These are phyloP conservation scores for Drosophila formosana DNA, from an alignment of 2,888 invertebrate genomes.

Conservation along the genomic window DNA sequence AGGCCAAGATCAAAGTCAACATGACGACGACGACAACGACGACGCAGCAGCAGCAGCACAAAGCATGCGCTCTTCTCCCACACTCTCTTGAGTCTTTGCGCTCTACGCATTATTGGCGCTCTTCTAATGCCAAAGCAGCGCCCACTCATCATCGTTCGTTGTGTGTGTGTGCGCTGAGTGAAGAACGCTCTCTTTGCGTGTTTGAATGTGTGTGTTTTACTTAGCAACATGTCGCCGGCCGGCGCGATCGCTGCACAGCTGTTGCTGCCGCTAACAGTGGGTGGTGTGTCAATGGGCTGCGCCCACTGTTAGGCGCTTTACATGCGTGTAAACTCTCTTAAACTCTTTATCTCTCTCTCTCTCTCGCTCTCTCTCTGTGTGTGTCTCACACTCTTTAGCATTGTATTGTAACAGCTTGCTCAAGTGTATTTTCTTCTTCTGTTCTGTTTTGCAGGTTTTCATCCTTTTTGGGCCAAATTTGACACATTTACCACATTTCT, in stretches of 20 bases:
- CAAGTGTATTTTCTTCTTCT: neutral
- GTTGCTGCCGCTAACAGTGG: constrained; percentile 15
- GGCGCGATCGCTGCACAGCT: constrained; percentile 45
- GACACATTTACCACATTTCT: constrained; percentile 42
- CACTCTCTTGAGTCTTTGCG: constrained; percentile 20
- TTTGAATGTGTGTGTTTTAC: constrained; percentile 2
- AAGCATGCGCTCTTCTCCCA: constrained; percentile 29
- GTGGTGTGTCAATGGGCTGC: constrained; percentile 9
- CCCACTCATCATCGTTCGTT: constrained; percentile 29
- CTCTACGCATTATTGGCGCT: constrained; percentile 47
- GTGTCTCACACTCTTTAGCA: neutral
- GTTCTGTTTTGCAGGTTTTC: constrained; percentile 60
- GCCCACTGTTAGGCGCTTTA: neutral
- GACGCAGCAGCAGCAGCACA: constrained; percentile 19
- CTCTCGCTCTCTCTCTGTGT: neutral
- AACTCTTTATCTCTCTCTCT: neutral
- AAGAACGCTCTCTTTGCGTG: constrained; percentile 1
- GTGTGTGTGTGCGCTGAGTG: neutral
- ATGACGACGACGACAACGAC: constrained; percentile 21
- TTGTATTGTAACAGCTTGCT: neutral
- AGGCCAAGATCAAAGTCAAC: constrained; percentile 76
- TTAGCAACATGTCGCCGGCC: constrained; percentile 31
- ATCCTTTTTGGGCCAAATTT: constrained; percentile 68
- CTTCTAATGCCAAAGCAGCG: constrained; percentile 51
- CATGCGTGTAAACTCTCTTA: neutral